Evolutionary conservation across 1,140 invertebrate species (phyloP).

Genomic region (Ericerus pela): DNA sequence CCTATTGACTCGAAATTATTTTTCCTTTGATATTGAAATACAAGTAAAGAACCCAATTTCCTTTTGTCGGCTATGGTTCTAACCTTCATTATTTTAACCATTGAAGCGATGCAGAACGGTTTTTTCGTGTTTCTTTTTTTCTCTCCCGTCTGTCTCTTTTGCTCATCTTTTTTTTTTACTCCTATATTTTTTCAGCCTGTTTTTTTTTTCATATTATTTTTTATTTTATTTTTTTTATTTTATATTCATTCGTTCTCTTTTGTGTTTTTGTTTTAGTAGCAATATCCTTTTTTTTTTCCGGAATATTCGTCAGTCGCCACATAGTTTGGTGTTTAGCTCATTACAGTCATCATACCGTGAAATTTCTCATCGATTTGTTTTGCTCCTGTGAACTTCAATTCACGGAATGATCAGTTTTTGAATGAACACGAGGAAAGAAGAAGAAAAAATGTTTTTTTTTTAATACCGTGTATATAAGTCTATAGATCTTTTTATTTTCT

Average conservation of each 20-base stretch:
- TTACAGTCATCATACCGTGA: not conserved
- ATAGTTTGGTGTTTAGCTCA: constrained; percentile 2
- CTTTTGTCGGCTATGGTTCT: constrained; percentile 3
- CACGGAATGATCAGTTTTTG: no score
- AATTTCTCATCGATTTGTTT: constrained; percentile 7
- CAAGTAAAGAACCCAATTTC: constrained; percentile 4
- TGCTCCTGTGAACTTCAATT: not conserved
- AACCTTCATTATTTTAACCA: constrained; percentile 6
- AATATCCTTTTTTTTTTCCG: not conserved
- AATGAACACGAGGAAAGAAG: no score
- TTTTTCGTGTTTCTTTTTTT: not conserved
- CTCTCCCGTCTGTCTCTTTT: not conserved
- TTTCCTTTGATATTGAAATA: constrained; percentile 5
- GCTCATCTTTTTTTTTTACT: no score
- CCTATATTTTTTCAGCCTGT: no score
- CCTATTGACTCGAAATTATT: constrained; percentile 3
- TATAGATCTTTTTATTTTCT: no score
- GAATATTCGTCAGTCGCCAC: not conserved
- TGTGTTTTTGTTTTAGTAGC: not conserved
- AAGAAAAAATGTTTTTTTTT: no score
- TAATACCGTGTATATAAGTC: no score
- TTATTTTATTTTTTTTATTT: no score
- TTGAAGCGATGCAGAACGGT: not conserved
- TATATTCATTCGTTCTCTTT: no score
- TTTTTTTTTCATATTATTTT: no score